Conservation (phyloP, 2,797 vertebrate species). For the Ptychobarbus kaznakovi region DNA sequence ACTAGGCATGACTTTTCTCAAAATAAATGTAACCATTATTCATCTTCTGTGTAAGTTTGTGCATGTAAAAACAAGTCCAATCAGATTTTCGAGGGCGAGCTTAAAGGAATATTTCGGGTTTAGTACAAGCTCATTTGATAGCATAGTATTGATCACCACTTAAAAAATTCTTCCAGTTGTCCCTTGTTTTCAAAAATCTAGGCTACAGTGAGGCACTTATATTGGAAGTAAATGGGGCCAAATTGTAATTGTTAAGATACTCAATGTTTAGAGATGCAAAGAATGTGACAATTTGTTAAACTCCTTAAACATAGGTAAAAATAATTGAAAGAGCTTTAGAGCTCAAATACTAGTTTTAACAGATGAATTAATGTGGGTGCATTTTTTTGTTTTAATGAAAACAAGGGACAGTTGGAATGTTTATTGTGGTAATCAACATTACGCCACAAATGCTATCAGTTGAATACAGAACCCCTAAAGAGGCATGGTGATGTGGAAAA, state of each 20-base stretch:
- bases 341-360: not conserved
- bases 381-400: not conserved
- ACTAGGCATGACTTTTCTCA: not conserved
- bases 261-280: not conserved
- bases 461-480: not conserved
- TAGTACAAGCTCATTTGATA: not conserved
- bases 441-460: not conserved
- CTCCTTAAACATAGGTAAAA: not conserved
- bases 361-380: not conserved
- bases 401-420: not conserved
- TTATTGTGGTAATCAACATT: not conserved
- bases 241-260: not conserved
- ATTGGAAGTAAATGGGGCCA: not conserved
- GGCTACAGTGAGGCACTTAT: not conserved
- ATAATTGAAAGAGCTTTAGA: not conserved
- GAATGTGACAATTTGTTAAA: not conserved
- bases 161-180: not conserved
- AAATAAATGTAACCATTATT: not conserved
- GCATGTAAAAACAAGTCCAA: not conserved
- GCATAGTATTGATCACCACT: not conserved
- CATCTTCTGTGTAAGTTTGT: not conserved
- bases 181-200: not conserved
- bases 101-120: not conserved
- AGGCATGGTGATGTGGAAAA: conserved; percentile 11
- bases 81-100: not conserved